Conservation (phyloP, 2,113 vertebrate genomes). For the Hipposideros armiger region DNA sequence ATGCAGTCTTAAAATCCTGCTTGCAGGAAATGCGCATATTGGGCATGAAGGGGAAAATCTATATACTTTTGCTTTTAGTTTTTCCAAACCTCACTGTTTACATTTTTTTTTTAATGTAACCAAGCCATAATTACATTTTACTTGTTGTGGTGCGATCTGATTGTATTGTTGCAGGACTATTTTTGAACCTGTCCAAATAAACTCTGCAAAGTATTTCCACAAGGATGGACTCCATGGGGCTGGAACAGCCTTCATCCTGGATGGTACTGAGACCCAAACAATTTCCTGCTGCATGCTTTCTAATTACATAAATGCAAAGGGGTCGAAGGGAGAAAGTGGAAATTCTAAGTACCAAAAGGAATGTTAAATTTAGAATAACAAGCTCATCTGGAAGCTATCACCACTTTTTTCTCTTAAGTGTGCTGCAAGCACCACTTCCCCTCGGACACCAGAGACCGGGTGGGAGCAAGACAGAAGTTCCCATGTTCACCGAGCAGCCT, state of each 20-base stretch:
- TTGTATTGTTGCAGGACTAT: constrained; percentile 72
- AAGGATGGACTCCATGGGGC: constrained; percentile 51
- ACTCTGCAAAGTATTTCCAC: constrained; percentile 69
- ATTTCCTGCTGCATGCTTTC: constrained; percentile 84
- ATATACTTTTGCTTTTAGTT: constrained; percentile 51
- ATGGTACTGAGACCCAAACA: constrained; percentile 59
- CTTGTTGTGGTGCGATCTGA: constrained; percentile 81
- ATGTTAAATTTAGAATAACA: constrained; percentile 86
- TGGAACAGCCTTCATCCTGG: constrained; percentile 52
- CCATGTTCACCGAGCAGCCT: neutral
- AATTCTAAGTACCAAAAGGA: constrained; percentile 87
- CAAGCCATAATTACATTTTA: constrained; percentile 69
- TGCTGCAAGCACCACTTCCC: constrained; percentile 76
- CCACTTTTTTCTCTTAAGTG: constrained; percentile 82
- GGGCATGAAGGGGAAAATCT: neutral
- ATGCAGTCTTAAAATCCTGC: neutral
- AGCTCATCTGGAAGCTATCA: constrained; percentile 90
- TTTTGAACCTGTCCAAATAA: constrained; percentile 83
- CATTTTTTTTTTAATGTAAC: constrained; percentile 56
- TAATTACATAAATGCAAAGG: constrained; percentile 84
- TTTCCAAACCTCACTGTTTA: constrained; percentile 74
- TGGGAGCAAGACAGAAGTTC: neutral
- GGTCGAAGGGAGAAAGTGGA: constrained; percentile 80
- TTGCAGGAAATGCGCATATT: neutral
- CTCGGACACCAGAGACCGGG: constrained; percentile 37